A percentile compares a stretch with the other conserved stretches of the same genome.
Conservation (phyloP, 2,797 vertebrate species). For the Acanthurus lineatus region DNA sequence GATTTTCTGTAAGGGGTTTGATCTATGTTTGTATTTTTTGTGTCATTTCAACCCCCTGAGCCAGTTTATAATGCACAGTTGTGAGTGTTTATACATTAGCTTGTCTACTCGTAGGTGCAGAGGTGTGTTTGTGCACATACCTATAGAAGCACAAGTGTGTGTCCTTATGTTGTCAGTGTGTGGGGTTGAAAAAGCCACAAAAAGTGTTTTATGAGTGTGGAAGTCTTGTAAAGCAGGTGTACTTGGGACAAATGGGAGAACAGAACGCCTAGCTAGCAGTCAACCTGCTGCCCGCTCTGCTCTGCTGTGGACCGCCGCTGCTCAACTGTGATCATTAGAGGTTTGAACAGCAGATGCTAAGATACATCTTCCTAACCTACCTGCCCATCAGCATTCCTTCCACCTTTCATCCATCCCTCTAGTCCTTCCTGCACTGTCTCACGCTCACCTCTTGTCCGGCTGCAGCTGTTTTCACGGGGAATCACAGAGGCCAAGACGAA, state of each 20-base stretch:
- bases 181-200: conserved; percentile 58
- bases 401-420: conserved; percentile 52
- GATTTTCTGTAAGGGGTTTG: conserved; percentile 22
- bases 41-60: conserved; percentile 22
- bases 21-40: conserved; percentile 35
- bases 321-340: conserved; percentile 66
- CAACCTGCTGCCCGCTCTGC: conserved; percentile 26
- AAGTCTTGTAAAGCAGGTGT: conserved; percentile 81
- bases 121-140: background rate
- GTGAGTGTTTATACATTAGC: background rate
- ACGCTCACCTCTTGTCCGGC: conserved; percentile 35
- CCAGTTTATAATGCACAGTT: background rate
- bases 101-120: background rate
- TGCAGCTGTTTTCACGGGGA: conserved; percentile 71
- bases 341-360: conserved; percentile 74
- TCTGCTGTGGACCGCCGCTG: conserved; percentile 8
- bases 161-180: conserved; percentile 25
- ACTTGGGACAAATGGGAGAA: conserved; percentile 71
- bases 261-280: conserved; percentile 44
- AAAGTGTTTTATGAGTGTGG: conserved; percentile 75
- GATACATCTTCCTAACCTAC: conserved; percentile 57
- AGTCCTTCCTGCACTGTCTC: conserved; percentile 50
- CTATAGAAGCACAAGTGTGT: conserved; percentile 14
- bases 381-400: conserved; percentile 71
- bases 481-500: conserved; percentile 32